A percentile compares a stretch with the other conserved stretches of the same genome.
phyloP scores from a whole-genome alignment of 1,140 invertebrate species.

The Drosophila ananassae region DNA sequence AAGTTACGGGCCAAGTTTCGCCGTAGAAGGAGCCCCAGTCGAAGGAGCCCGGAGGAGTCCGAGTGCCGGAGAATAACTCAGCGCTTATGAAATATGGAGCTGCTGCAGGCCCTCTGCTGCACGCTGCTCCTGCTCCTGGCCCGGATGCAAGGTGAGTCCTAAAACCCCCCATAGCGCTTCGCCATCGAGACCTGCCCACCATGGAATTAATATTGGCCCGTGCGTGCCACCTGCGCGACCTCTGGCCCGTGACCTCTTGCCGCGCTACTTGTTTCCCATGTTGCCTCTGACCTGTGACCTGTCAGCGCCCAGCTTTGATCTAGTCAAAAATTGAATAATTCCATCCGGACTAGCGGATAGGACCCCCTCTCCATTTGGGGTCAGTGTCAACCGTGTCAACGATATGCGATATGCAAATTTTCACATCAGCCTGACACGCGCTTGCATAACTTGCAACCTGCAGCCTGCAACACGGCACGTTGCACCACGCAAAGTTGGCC shows the following conservation, averaged over 20 bases:
- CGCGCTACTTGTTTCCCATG: background rate
- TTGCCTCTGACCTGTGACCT: background rate
- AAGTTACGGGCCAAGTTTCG: slow-evolving; percentile 53
- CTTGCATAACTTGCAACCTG: slow-evolving; percentile 66
- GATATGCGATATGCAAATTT: slow-evolving; percentile 71
- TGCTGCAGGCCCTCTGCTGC: slow-evolving; percentile 70
- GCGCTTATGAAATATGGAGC: slow-evolving; percentile 72
- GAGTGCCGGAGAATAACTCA: slow-evolving; percentile 47
- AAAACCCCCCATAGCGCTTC: background rate
- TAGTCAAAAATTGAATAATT: slow-evolving; percentile 46
- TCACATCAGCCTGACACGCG: slow-evolving; percentile 52
- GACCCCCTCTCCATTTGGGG: slow-evolving; percentile 34
- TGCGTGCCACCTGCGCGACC: slow-evolving; percentile 1
- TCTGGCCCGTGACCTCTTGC: no score
- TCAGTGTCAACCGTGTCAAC: slow-evolving; percentile 74
- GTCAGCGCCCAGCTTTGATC: slow-evolving; percentile 38
- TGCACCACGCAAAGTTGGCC: background rate
- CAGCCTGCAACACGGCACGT: slow-evolving; percentile 20
- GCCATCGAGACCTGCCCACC: background rate
- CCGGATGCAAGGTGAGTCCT: slow-evolving; percentile 74
- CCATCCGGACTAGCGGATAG: background rate
- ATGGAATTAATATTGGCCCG: slow-evolving; percentile 35
- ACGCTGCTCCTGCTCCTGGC: slow-evolving; percentile 72
- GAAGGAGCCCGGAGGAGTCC: slow-evolving; percentile 21
- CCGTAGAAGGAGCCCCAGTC: slow-evolving; percentile 6